phyloP scores from a whole-genome alignment of 2,888 invertebrate genomes.

The Meganola albula region DNA sequence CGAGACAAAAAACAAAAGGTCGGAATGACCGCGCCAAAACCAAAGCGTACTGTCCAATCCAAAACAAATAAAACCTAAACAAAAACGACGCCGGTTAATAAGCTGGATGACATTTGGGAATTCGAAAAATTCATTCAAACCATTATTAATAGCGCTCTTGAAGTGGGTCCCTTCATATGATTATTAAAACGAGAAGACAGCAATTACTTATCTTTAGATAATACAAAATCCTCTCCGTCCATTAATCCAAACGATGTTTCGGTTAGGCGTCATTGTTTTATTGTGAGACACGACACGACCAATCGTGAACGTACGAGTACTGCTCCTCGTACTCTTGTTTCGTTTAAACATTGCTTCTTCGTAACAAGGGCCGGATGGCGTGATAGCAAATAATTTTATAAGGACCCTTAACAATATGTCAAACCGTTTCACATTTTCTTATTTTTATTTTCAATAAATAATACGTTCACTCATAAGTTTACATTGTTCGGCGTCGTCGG shows the following conservation, averaged over 20 bases:
- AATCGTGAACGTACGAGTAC: constrained; percentile 37
- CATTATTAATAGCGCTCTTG: constrained; percentile 71
- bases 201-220: constrained; percentile 57
- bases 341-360: constrained; percentile 55
- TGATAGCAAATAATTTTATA: constrained; percentile 77
- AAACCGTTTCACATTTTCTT: constrained; percentile 61
- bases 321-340: constrained; percentile 44
- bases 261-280: constrained; percentile 41
- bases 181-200: constrained; percentile 66
- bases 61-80: constrained; percentile 72
- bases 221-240: constrained; percentile 40
- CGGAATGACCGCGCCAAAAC: constrained; percentile 75
- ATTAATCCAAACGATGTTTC: constrained; percentile 40
- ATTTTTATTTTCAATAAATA: constrained; percentile 71
- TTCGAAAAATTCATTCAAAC: constrained; percentile 72
- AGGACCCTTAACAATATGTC: constrained; percentile 73
- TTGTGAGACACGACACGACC: constrained; percentile 35
- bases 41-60: constrained; percentile 68
- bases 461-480: constrained; percentile 69
- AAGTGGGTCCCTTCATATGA: constrained; percentile 52
- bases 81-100: constrained; percentile 75
- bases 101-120: constrained; percentile 77
- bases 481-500: constrained; percentile 70
- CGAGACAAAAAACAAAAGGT: constrained; percentile 71
- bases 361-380: constrained; percentile 62